Percentiles rank a stretch among this genome's conserved stretches.
Evolutionary conservation across 2,113 vertebrate genomes (phyloP).

Genomic region (Zosterops borbonicus): DNA sequence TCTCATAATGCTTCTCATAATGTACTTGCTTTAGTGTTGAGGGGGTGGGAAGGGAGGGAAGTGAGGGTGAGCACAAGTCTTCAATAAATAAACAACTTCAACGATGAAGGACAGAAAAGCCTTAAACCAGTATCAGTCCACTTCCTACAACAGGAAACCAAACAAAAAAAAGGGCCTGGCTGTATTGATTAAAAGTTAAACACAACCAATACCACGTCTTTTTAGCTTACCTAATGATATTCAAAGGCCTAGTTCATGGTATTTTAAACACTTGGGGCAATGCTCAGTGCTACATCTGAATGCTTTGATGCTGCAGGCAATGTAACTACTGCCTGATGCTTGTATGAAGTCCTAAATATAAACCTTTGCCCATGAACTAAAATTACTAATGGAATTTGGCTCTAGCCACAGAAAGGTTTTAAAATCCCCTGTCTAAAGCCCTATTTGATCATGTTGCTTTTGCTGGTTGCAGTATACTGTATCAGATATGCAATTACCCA

Average conservation of each 20-base stretch:
- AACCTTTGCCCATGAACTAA: constrained; percentile 39
- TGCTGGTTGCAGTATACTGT: background rate
- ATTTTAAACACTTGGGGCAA: background rate
- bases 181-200: background rate
- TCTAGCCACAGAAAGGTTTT: constrained; percentile 52
- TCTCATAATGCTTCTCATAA: background rate
- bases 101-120: background rate
- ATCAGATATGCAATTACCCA: background rate
- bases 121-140: background rate
- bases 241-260: background rate
- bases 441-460: constrained; percentile 46
- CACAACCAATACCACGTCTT: background rate
- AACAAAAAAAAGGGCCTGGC: background rate
- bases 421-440: constrained; percentile 45
- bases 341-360: constrained; percentile 55
- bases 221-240: background rate
- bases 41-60: rapidly evolving
- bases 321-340: background rate
- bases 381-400: constrained; percentile 62
- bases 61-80: background rate
- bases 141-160: background rate
- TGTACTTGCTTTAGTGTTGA: background rate
- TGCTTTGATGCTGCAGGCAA: constrained; percentile 26
- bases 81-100: background rate
- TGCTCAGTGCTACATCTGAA: background rate